phyloP scores from a whole-genome alignment of 2,113 vertebrate species.

The Cryptotis parvus region DNA sequence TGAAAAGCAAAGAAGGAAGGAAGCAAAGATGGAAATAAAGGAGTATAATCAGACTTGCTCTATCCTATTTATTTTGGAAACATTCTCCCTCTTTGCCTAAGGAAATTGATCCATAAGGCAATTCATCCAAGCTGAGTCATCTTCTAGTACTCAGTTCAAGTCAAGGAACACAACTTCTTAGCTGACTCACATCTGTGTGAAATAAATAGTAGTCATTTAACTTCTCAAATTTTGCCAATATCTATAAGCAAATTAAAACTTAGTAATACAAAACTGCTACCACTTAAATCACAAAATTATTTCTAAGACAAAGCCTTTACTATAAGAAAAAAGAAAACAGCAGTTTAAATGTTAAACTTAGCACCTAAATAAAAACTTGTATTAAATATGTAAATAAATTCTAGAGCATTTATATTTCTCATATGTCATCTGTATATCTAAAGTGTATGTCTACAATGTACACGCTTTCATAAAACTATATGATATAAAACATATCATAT shows the following conservation, averaged over 20 bases:
- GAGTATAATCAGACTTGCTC: neutral
- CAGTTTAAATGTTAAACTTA: too few species aligned
- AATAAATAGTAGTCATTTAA: neutral
- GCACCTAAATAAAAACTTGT: too few species aligned
- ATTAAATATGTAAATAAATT: too few species aligned
- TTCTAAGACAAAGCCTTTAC: neutral
- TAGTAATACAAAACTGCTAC: neutral
- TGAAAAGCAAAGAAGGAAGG: too few species aligned
- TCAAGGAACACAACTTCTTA: neutral
- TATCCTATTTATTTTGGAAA: neutral
- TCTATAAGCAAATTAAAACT: neutral
- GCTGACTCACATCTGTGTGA: neutral
- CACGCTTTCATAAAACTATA: too few species aligned
- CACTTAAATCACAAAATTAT: neutral
- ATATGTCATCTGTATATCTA: too few species aligned
- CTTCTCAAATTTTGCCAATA: neutral
- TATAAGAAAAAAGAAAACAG: neutral
- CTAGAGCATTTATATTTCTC: too few species aligned
- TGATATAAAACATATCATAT: too few species aligned
- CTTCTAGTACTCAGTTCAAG: neutral
- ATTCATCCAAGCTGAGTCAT: neutral
- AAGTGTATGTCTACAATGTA: too few species aligned
- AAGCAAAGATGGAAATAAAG: too few species aligned
- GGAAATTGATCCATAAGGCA: neutral
- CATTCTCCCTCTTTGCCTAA: neutral